Evolutionary conservation across 2,888 invertebrate genomes (phyloP).

Genomic region (Thera britannica): DNA sequence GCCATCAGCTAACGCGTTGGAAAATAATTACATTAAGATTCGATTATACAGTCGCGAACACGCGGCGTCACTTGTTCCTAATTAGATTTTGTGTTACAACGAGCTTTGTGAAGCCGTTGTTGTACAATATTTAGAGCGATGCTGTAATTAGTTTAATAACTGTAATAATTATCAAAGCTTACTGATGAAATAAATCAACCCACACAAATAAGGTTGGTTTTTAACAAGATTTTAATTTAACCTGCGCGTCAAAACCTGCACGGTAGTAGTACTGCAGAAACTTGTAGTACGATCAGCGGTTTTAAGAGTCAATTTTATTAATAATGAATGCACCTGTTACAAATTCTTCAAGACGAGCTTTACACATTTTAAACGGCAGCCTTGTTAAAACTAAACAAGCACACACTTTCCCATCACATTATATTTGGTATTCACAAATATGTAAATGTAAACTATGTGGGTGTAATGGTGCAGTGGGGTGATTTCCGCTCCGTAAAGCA

Average conservation of each 20-base stretch:
- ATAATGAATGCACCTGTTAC: too few relatives aligned
- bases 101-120: constrained; percentile 1
- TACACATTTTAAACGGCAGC: constrained; percentile 7
- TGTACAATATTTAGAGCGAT: not conserved
- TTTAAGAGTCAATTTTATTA: too few relatives aligned
- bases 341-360: not conserved
- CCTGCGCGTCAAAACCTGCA: too few relatives aligned
- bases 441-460: constrained; percentile 8
- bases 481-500: constrained; percentile 15
- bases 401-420: constrained; percentile 14
- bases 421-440: not conserved
- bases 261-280: too few relatives aligned
- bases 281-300: too few relatives aligned
- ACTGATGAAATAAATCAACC: too few relatives aligned
- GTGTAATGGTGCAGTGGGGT: constrained; percentile 9
- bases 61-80: constrained; percentile 10
- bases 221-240: too few relatives aligned
- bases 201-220: too few relatives aligned
- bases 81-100: constrained; percentile 1
- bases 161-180: not conserved
- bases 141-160: not conserved
- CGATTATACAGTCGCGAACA: constrained; percentile 11
- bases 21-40: constrained; percentile 16
- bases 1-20: constrained; percentile 21
- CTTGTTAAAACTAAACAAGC: constrained; percentile 6